Conservation (phyloP, 1,140 invertebrate species). For the Prorops nasuta region DNA sequence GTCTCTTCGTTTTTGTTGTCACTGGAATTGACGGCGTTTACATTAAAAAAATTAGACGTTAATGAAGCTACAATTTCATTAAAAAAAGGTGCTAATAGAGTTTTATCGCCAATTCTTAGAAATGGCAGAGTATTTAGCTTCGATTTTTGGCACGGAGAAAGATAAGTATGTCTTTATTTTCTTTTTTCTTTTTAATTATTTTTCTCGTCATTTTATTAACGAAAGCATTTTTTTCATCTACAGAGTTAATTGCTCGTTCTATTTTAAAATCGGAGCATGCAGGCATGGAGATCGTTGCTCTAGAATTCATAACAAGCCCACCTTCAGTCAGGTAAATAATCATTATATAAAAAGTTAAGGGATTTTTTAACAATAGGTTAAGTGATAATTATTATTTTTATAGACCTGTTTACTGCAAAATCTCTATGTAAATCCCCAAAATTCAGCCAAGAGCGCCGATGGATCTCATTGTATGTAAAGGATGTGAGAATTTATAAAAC, state of each 20-base stretch:
- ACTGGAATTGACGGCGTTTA: no score
- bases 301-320: conserved; percentile 96
- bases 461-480: conserved; percentile 77
- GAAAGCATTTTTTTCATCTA: conserved; percentile 55
- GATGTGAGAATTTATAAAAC: background rate
- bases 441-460: conserved; percentile 93
- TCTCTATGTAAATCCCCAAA: conserved; percentile 95
- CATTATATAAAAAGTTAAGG: no score
- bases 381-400: conserved; percentile 38
- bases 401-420: conserved; percentile 93
- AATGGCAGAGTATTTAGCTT: conserved; percentile 98
- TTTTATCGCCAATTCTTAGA: background rate
- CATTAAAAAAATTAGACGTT: no score
- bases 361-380: background rate
- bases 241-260: conserved; percentile 99
- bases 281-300: conserved; percentile 97
- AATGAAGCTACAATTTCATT: no score
- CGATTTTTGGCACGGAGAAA: conserved; percentile 99
- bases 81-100: no score
- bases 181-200: conserved; percentile 6
- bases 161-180: conserved; percentile 79
- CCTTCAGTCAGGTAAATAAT: conserved; percentile 78
- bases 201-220: no score
- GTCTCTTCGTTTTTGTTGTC: no score
- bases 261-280: conserved; percentile 99